Conservation (phyloP, 2,797 vertebrate genomes). For the Craterocephalus amniculus region DNA sequence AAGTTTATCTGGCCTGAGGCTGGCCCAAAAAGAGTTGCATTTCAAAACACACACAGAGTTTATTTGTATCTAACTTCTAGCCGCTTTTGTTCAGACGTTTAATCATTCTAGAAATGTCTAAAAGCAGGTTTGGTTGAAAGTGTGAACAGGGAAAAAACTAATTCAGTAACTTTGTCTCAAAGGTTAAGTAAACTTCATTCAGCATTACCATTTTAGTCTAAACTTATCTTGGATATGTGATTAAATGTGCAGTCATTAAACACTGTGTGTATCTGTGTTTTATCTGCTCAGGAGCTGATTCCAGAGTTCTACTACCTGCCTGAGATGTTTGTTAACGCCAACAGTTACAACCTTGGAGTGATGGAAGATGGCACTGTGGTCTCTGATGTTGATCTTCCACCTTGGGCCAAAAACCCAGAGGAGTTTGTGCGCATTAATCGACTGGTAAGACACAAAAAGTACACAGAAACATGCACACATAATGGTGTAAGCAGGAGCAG, state of each 20-base stretch:
- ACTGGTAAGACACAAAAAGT: slow-evolving; percentile 82
- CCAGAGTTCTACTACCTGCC: slow-evolving; percentile 99
- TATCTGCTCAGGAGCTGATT: slow-evolving; percentile 90
- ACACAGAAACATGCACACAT: neutral
- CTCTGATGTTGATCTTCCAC: slow-evolving; percentile 97
- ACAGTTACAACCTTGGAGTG: slow-evolving; percentile 95
- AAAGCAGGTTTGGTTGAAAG: neutral
- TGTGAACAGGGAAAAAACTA: neutral
- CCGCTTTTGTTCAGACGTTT: no score
- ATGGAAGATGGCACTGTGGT: slow-evolving; percentile 96
- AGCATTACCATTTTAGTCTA: neutral
- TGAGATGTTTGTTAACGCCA: slow-evolving; percentile 98
- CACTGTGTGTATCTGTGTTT: slow-evolving; percentile 51
- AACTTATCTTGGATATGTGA: neutral
- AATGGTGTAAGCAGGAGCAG: neutral
- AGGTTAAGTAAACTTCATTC: neutral
- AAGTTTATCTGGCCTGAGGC: neutral
- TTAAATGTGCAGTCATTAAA: neutral
- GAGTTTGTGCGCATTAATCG: slow-evolving; percentile 97
- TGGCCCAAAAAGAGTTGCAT: neutral
- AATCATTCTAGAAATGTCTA: neutral
- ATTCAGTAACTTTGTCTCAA: neutral
- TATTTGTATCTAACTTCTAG: neutral
- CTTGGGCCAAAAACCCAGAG: slow-evolving; percentile 97
- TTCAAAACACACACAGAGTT: neutral